phyloP scores from a whole-genome alignment of 1,140 invertebrate species.

The Paraescarpia echinospica region DNA sequence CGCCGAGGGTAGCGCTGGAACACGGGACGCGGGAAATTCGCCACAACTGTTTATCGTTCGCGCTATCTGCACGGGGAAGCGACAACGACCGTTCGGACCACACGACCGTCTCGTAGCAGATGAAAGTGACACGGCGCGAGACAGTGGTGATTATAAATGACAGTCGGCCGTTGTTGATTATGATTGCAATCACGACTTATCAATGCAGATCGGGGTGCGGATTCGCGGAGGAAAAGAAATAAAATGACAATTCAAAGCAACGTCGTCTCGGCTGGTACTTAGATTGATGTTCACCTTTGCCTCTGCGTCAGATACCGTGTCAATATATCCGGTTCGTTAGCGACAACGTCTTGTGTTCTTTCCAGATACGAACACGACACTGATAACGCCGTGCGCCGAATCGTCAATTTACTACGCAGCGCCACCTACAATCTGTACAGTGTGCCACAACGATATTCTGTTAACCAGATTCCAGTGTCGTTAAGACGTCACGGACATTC shows the following conservation, averaged over 20 bases:
- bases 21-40: not conserved
- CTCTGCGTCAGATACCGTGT: not conserved
- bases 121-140: not conserved
- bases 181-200: not conserved
- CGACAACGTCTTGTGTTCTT: not conserved
- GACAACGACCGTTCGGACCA: not conserved
- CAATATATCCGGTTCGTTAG: conserved; percentile 1
- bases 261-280: not conserved
- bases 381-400: not conserved
- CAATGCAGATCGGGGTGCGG: not conserved
- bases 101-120: not conserved
- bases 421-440: not conserved
- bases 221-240: not conserved
- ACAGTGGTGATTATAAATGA: not conserved
- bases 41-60: not conserved
- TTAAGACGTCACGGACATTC: not conserved
- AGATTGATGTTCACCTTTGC: conserved; percentile 5
- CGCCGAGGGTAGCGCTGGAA: not conserved
- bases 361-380: not conserved
- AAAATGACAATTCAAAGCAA: conserved; percentile 1
- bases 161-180: not conserved
- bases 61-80: not conserved
- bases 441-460: not conserved
- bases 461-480: not conserved
- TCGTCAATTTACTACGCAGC: not conserved